These are phyloP conservation scores for Etheostoma spectabile DNA, from an alignment of 2,113 vertebrate genomes.

Conservation along the genomic window DNA sequence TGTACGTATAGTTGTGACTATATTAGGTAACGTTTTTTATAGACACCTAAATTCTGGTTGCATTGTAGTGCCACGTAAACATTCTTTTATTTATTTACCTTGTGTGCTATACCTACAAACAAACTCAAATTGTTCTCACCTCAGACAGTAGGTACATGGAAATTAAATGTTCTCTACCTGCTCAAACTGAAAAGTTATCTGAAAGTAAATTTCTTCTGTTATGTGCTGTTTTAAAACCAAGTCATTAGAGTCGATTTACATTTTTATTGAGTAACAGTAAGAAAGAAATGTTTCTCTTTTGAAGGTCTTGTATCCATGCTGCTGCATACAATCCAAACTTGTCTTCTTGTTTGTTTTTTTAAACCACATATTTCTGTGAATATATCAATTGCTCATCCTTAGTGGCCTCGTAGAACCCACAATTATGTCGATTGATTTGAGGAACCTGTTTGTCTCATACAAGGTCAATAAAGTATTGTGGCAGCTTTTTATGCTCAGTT, in stretches of 20 bases:
- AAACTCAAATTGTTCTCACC: background rate
- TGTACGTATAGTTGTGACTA: constrained; percentile 71
- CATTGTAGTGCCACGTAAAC: background rate
- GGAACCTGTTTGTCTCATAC: constrained; percentile 1
- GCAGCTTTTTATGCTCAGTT: constrained; percentile 33
- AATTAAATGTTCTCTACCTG: background rate
- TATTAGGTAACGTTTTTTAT: constrained; percentile 68
- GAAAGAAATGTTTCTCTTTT: constrained; percentile 27
- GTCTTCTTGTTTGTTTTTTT: constrained; percentile 5
- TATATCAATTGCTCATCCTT: constrained; percentile 13
- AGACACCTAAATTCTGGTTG: constrained; percentile 22
- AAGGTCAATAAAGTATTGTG: constrained; percentile 37
- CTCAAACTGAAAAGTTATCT: constrained; percentile 11
- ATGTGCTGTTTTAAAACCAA: constrained; percentile 1
- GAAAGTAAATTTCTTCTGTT: constrained; percentile 4
- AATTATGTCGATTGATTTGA: constrained; percentile 17
- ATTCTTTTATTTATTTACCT: constrained; percentile 1
- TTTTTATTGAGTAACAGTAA: constrained; percentile 5
- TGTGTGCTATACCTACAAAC: background rate
- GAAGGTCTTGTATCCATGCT: constrained; percentile 6
- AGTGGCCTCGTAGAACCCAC: constrained; percentile 5
- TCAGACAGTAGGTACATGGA: background rate
- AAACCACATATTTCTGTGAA: background rate
- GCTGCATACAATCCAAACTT: background rate
- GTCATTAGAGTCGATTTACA: background rate